Evolutionary conservation across 2,113 vertebrate genomes (phyloP).

Genomic region (Capra hircus): DNA sequence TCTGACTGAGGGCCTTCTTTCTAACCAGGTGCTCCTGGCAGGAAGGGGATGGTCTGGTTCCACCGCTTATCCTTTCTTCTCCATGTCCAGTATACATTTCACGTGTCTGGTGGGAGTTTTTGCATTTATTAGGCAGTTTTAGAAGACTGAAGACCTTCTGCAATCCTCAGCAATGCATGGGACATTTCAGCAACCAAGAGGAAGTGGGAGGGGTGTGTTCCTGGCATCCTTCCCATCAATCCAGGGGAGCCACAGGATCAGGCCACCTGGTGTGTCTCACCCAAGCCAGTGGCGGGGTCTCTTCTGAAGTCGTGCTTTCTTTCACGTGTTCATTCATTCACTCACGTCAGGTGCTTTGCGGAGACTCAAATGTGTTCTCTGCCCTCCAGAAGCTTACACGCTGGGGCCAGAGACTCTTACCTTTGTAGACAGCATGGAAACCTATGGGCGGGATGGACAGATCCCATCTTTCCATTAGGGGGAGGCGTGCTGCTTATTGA

Average conservation of each 20-base stretch:
- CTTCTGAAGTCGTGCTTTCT: neutral
- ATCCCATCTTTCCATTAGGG: neutral
- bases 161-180: neutral
- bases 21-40: neutral
- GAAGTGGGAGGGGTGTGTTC: neutral
- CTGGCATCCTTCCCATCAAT: neutral
- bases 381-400: neutral
- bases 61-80: neutral
- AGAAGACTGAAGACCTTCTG: neutral
- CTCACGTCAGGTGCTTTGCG: neutral
- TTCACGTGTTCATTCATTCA: neutral
- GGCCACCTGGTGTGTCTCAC: neutral
- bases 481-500: neutral
- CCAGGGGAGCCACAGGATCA: neutral
- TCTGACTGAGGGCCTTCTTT: neutral
- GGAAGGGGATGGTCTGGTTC: neutral
- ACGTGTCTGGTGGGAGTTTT: neutral
- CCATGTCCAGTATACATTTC: neutral
- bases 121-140: neutral
- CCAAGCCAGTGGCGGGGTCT: neutral
- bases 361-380: neutral
- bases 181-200: neutral
- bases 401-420: neutral
- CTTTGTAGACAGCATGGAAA: neutral
- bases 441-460: neutral